A percentile compares a stretch with the other conserved stretches of the same genome.
Evolutionary conservation across 2,797 vertebrate genomes (phyloP).

Genomic region (Sebastes kiyomatsui): DNA sequence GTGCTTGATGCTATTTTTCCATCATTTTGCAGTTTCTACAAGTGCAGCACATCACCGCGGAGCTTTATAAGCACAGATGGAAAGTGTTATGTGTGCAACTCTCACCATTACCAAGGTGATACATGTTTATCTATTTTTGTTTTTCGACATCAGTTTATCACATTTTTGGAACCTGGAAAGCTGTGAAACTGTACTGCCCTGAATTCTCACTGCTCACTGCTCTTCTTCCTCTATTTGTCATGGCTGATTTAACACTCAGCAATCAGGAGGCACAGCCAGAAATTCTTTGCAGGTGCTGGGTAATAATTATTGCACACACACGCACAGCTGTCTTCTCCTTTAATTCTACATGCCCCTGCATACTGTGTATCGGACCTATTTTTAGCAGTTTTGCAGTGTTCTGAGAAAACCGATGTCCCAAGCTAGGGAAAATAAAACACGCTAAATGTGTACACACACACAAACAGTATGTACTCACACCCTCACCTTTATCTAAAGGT

Average conservation of each 20-base stretch:
- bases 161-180: slow-evolving; percentile 9
- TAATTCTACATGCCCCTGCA: neutral
- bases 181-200: slow-evolving; percentile 22
- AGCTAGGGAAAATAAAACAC: neutral
- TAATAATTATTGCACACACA: slow-evolving; percentile 4
- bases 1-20: too few species aligned
- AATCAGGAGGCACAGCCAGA: neutral
- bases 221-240: neutral
- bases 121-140: slow-evolving; percentile 24
- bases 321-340: neutral
- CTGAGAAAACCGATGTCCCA: neutral
- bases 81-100: neutral
- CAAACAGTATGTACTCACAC: neutral
- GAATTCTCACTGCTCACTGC: neutral
- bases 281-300: slow-evolving; percentile 18
- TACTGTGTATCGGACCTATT: neutral
- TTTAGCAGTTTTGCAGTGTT: neutral
- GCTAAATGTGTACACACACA: neutral
- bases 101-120: slow-evolving; percentile 12
- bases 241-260: slow-evolving; percentile 13
- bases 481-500: neutral
- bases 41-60: neutral
- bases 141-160: slow-evolving; percentile 6
- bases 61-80: slow-evolving; percentile 28
- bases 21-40: neutral